These are phyloP conservation scores for Halictus quadricinctus DNA, from an alignment of 2,888 invertebrate species.

Conservation along the genomic window DNA sequence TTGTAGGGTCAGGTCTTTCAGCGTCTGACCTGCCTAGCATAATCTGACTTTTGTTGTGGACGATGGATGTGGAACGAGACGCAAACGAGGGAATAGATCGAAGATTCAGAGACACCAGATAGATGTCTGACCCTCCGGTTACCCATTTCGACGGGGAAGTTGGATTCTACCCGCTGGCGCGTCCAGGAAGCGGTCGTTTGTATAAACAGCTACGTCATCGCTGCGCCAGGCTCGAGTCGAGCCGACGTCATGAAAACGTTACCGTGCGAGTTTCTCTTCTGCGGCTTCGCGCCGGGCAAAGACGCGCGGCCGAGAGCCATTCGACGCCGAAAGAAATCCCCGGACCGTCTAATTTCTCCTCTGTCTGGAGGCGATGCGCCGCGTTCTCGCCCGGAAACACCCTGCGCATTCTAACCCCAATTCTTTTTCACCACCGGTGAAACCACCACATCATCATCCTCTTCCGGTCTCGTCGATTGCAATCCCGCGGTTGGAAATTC, in stretches of 20 bases:
- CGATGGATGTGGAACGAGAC: background rate
- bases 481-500: too few species aligned
- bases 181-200: conserved; percentile 51
- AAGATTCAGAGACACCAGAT: conserved; percentile 22
- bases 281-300: background rate
- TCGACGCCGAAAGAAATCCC: background rate
- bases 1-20: background rate
- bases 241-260: conserved; percentile 29
- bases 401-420: background rate
- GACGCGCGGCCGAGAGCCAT: conserved; percentile 1
- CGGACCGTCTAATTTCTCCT: background rate
- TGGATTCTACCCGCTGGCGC: conserved; percentile 21
- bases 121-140: background rate
- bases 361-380: conserved; percentile 20
- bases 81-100: conserved; percentile 21
- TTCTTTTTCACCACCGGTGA: background rate
- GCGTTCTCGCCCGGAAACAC: background rate
- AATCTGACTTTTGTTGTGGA: background rate
- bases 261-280: background rate
- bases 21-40: too few species aligned
- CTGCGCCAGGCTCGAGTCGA: conserved; percentile 8
- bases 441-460: too few species aligned
- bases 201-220: conserved; percentile 55
- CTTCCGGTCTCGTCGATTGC: background rate
- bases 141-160: conserved; percentile 13